phyloP scores from a whole-genome alignment of 2,797 vertebrate genomes.

The Falco naumanni region DNA sequence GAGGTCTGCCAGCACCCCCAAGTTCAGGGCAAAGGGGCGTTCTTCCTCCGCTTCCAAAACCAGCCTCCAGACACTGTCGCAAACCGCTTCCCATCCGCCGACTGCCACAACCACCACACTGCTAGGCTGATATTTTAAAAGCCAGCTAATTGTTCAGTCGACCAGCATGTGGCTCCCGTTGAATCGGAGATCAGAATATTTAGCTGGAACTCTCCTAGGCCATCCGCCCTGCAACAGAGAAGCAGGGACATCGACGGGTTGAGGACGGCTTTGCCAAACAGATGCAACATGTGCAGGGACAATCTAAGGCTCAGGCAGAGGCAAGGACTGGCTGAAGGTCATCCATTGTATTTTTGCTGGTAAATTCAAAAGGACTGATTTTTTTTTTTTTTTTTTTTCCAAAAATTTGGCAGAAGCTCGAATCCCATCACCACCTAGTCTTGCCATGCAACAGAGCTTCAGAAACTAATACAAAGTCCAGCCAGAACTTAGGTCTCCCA shows the following conservation, averaged over 20 bases:
- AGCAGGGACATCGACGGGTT: rapidly evolving
- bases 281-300: too few relatives aligned
- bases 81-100: background rate
- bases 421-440: background rate
- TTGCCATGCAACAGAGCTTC: background rate
- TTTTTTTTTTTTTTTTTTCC: background rate
- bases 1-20: background rate
- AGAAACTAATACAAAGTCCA: background rate
- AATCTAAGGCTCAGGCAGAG: background rate
- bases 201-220: background rate
- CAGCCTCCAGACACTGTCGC: background rate
- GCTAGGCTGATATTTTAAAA: background rate
- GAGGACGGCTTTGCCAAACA: background rate
- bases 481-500: background rate
- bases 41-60: background rate
- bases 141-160: background rate
- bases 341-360: rapidly evolving
- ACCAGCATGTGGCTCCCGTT: background rate
- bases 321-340: background rate
- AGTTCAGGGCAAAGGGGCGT: background rate
- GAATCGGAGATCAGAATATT: background rate
- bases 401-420: background rate
- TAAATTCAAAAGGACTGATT: background rate
- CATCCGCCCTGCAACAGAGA: background rate
- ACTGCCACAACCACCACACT: background rate